phyloP scores from a whole-genome alignment of 2,113 vertebrate species.

The Tupaia tana region DNA sequence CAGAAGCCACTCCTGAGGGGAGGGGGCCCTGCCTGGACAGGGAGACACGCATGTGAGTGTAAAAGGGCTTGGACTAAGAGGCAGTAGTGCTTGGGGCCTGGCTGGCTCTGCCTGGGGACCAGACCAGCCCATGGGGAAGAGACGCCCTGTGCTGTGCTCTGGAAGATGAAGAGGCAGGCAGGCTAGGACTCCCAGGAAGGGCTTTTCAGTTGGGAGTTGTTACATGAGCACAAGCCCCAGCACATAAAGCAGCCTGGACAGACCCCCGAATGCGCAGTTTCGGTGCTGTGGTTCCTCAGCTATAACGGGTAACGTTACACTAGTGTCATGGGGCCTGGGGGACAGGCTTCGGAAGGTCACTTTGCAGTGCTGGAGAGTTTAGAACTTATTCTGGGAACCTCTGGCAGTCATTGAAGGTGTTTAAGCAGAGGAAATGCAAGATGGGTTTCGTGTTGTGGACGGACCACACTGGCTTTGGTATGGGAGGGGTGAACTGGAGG shows the following conservation, averaged over 20 bases:
- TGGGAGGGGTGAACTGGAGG: background rate
- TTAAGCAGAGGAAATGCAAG: background rate
- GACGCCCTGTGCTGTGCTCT: background rate
- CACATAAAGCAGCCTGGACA: background rate
- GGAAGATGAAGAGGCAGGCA: background rate
- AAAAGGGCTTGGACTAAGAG: background rate
- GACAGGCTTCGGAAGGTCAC: background rate
- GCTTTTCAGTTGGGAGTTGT: background rate
- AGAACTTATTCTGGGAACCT: background rate
- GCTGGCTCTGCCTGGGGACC: fast-evolving
- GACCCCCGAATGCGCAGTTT: background rate
- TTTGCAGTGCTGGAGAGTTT: background rate
- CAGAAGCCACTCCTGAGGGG: background rate
- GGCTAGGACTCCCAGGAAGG: background rate
- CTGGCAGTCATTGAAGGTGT: background rate
- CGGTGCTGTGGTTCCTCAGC: background rate
- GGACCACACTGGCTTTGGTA: background rate
- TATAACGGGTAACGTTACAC: background rate
- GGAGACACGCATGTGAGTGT: too few relatives aligned
- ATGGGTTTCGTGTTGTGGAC: background rate
- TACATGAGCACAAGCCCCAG: background rate
- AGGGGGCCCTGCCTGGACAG: background rate
- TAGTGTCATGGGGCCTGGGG: background rate
- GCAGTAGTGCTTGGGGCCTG: background rate
- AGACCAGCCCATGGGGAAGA: background rate